Evolutionary conservation across 2,888 invertebrate genomes (phyloP).

Genomic region (Anoplius nigerrimus): DNA sequence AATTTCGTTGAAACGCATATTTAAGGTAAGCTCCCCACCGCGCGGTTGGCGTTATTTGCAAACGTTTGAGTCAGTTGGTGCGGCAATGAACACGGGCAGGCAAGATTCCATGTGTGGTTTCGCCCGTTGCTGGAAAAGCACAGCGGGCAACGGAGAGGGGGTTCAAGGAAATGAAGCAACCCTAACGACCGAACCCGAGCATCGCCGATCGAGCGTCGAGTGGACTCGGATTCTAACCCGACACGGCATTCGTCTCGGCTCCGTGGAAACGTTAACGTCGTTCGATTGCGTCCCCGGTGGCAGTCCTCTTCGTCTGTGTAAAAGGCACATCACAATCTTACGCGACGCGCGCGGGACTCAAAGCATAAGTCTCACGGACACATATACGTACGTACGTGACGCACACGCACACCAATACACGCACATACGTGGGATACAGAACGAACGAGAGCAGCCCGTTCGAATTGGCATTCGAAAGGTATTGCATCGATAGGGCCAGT

Average conservation of each 20-base stretch:
- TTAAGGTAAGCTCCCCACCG: neutral
- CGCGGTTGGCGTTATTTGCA: slow-evolving; percentile 1
- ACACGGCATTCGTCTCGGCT: slow-evolving; percentile 25
- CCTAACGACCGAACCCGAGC: slow-evolving; percentile 1
- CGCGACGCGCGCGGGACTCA: no score
- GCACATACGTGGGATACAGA: no score
- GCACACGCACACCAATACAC: no score
- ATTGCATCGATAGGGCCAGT: no score
- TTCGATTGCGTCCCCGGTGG: neutral
- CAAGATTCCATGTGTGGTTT: no score
- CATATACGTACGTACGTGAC: no score
- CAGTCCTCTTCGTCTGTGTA: slow-evolving; percentile 26
- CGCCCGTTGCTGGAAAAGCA: neutral
- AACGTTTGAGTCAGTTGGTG: neutral
- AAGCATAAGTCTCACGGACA: no score
- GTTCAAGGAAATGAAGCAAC: slow-evolving; percentile 7
- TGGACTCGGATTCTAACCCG: neutral
- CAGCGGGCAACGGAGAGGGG: neutral
- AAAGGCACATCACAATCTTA: neutral
- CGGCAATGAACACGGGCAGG: neutral
- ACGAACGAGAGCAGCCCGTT: no score
- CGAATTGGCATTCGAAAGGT: no score
- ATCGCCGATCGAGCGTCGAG: neutral
- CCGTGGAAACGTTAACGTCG: slow-evolving; percentile 33
- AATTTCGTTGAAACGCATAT: neutral